Evolutionary conservation across 2,797 vertebrate species (phyloP).

Genomic region (Euphonia xanthogaster): DNA sequence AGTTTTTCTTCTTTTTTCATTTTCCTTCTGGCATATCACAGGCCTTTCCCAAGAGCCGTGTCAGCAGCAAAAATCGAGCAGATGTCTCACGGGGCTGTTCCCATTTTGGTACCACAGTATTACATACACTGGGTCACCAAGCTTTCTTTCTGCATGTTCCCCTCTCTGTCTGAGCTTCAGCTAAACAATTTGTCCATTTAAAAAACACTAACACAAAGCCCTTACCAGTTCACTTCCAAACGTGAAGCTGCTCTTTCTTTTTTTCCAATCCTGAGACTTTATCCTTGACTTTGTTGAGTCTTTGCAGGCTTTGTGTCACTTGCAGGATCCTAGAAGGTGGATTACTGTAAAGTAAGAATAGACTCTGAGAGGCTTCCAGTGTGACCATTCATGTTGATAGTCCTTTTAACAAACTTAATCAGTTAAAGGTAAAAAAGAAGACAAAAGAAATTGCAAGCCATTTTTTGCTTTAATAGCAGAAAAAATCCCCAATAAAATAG

Average conservation of each 20-base stretch:
- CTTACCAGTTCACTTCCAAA: background rate
- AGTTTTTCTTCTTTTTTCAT: conserved; percentile 13
- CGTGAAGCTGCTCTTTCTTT: background rate
- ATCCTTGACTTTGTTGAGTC: background rate
- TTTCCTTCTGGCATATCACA: background rate
- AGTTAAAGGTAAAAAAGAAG: background rate
- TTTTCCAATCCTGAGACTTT: background rate
- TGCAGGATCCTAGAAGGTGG: background rate
- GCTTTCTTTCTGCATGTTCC: background rate
- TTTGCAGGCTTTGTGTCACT: background rate
- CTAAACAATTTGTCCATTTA: background rate
- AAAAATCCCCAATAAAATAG: rapidly evolving
- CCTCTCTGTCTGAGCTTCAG: background rate
- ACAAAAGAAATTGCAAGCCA: background rate
- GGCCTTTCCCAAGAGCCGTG: conserved; percentile 2
- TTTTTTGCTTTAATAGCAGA: background rate
- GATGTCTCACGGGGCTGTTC: background rate
- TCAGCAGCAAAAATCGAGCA: background rate
- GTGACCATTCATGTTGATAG: background rate
- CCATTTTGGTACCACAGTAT: background rate
- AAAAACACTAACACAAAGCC: background rate
- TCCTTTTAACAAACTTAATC: background rate
- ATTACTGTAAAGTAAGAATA: background rate
- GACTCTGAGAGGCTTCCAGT: background rate
- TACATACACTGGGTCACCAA: background rate